These are phyloP conservation scores for Volucella zonaria DNA, from an alignment of 2,888 invertebrate species.

Conservation along the genomic window DNA sequence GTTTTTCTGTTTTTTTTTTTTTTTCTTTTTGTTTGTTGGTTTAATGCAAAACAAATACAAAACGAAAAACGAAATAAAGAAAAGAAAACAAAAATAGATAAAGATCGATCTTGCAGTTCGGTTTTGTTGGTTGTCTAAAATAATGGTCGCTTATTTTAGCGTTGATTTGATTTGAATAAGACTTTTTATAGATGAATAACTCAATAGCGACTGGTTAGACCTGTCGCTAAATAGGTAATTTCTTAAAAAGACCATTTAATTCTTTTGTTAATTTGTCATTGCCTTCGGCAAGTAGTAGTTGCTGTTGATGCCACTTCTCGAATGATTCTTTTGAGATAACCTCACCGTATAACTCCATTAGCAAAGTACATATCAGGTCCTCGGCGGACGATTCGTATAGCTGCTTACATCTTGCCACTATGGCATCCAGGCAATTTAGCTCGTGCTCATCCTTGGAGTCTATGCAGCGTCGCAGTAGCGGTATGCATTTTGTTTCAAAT, in stretches of 20 bases:
- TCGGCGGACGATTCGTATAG: conserved; percentile 76
- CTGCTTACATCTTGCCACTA: conserved; percentile 77
- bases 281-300: not conserved
- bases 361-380: conserved; percentile 77
- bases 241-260: conserved; percentile 43
- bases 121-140: not conserved
- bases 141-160: conserved; percentile 1
- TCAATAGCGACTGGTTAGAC: not conserved
- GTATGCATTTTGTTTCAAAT: conserved; percentile 78
- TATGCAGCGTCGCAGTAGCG: conserved; percentile 78
- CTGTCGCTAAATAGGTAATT: conserved; percentile 28
- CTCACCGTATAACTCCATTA: conserved; percentile 79
- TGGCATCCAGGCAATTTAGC: conserved; percentile 79
- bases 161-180: not conserved
- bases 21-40: conserved; percentile 13
- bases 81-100: conserved; percentile 29
- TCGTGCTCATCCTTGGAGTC: conserved; percentile 79
- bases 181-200: not conserved
- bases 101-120: conserved; percentile 43
- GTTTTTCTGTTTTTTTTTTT: conserved; percentile 28
- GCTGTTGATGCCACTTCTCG: conserved; percentile 78
- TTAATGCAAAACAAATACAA: conserved; percentile 49
- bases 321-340: conserved; percentile 80
- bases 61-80: conserved; percentile 26
- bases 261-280: conserved; percentile 42